phyloP scores from a whole-genome alignment of 2,113 vertebrate genomes.

The Noturus placidus region DNA sequence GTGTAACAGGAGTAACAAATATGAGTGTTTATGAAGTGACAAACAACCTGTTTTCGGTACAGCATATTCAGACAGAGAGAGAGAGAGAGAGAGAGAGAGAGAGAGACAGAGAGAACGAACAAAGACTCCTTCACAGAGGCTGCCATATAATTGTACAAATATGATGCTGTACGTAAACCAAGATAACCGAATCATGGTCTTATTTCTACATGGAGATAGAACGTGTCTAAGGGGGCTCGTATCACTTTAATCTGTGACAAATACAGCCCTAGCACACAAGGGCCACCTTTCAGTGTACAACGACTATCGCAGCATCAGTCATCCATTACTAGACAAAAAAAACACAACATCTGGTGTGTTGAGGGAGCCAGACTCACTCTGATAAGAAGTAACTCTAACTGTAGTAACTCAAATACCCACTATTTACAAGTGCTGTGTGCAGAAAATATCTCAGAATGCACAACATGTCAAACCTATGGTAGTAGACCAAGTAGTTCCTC shows the following conservation, averaged over 20 bases:
- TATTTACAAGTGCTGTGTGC: neutral
- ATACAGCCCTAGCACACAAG: neutral
- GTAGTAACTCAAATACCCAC: neutral
- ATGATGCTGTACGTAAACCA: neutral
- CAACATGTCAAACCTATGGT: neutral
- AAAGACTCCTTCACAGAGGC: neutral
- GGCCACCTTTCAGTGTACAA: neutral
- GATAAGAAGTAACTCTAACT: too few species aligned
- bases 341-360: neutral
- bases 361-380: neutral
- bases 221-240: neutral
- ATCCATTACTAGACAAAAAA: neutral
- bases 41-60: neutral
- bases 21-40: neutral
- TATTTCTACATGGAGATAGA: neutral
- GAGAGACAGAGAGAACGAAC: neutral
- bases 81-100: conserved; percentile 4
- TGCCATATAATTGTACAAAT: neutral
- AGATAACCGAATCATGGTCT: neutral
- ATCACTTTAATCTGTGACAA: neutral
- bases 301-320: neutral
- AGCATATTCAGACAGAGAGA: neutral
- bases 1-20: neutral
- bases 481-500: neutral
- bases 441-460: neutral